These are phyloP conservation scores for Glossophaga mutica DNA, from an alignment of 2,797 vertebrate genomes.

Conservation along the genomic window DNA sequence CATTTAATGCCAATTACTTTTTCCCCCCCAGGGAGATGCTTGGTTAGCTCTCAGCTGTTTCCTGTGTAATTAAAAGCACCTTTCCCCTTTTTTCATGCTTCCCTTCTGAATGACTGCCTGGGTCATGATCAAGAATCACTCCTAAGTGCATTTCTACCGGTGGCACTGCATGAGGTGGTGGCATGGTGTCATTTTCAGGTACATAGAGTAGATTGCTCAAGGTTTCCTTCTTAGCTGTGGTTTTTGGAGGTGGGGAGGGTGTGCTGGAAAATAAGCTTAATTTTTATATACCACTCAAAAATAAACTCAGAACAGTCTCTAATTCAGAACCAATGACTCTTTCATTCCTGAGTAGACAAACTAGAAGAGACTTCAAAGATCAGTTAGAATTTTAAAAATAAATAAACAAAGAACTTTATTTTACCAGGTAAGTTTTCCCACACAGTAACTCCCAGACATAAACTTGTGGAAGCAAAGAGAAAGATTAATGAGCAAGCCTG, in stretches of 20 bases:
- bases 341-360: background rate
- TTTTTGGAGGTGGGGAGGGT: background rate
- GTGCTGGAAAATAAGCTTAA: background rate
- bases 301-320: background rate
- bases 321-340: background rate
- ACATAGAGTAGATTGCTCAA: background rate
- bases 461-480: conserved; percentile 8
- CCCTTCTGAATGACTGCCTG: background rate
- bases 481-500: background rate
- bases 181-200: background rate
- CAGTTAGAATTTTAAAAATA: background rate
- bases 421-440: background rate
- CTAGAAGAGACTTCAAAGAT: conserved; percentile 32
- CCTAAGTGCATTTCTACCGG: background rate
- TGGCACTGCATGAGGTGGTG: background rate
- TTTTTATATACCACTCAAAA: background rate
- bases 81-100: background rate
- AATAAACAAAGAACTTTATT: background rate
- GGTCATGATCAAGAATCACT: background rate
- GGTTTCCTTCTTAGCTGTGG: background rate
- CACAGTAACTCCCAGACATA: background rate
- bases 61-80: conserved; percentile 29
- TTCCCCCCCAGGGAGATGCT: conserved; percentile 47
- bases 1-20: conserved; percentile 78
- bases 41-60: conserved; percentile 50